Evolutionary conservation across 2,113 vertebrate genomes (phyloP).

Genomic region (Melanerpes formicivorus): DNA sequence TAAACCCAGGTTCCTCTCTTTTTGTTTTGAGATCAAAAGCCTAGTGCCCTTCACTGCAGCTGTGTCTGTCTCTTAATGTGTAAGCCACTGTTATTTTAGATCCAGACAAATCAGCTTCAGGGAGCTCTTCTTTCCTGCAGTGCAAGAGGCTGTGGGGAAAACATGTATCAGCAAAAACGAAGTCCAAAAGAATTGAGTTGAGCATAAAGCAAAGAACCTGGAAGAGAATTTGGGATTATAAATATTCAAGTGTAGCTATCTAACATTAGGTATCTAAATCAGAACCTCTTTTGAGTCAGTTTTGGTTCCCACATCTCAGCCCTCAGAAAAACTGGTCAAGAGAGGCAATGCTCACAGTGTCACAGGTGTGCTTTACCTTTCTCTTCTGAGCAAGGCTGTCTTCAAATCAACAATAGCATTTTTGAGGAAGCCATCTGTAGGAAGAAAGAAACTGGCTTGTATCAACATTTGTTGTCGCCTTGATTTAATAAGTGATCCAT

Average conservation of each 20-base stretch:
- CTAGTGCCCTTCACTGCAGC: background rate
- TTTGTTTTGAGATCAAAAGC: slow-evolving; percentile 3
- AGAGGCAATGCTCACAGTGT: background rate
- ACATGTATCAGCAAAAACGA: background rate
- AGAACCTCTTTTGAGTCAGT: background rate
- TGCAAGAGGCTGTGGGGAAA: background rate
- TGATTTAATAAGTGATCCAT: background rate
- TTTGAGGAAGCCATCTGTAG: background rate
- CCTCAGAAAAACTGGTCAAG: background rate
- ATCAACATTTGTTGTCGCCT: background rate
- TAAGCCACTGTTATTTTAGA: background rate
- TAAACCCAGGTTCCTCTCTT: background rate
- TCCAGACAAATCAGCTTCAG: background rate
- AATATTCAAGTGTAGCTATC: background rate
- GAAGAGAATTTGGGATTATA: background rate
- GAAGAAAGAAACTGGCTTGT: background rate
- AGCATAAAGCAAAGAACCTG: background rate
- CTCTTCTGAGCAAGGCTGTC: background rate
- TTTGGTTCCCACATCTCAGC: background rate
- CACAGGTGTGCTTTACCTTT: background rate
- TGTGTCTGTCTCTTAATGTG: background rate
- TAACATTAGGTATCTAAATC: background rate
- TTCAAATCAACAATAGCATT: background rate
- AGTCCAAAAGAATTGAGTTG: background rate
- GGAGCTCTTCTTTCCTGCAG: background rate